Conservation (phyloP, 2,888 invertebrate species). For the Acronicta psi region DNA sequence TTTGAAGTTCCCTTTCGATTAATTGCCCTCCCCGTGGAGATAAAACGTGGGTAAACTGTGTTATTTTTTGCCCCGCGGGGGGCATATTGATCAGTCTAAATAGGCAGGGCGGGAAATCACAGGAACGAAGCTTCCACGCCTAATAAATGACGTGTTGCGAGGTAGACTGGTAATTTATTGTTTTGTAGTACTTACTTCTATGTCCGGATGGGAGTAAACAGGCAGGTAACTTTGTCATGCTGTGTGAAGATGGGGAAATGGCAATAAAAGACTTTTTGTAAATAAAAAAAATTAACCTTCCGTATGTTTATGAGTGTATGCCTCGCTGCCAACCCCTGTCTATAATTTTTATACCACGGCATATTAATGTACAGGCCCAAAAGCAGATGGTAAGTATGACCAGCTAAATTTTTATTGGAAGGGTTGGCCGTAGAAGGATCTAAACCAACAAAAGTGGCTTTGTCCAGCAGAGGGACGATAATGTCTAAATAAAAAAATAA, state of each 20-base stretch:
- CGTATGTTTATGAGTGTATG: too few species aligned
- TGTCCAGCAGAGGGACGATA: too few species aligned
- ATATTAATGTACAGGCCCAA: too few species aligned
- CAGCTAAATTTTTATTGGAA: too few species aligned
- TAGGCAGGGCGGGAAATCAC: constrained; percentile 62
- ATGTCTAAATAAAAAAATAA: too few species aligned
- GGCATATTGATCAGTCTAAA: constrained; percentile 68
- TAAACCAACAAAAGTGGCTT: too few species aligned
- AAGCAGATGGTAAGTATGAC: too few species aligned
- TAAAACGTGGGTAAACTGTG: constrained; percentile 63
- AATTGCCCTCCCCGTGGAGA: constrained; percentile 72
- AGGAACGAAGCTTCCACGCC: constrained; percentile 32
- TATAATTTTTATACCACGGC: too few species aligned
- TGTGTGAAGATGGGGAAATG: neutral
- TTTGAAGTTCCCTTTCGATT: constrained; percentile 74
- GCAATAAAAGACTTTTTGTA: too few species aligned
- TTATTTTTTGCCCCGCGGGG: constrained; percentile 70
- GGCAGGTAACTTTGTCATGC: neutral
- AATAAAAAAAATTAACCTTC: too few species aligned
- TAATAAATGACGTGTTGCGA: constrained; percentile 53
- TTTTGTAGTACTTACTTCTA: constrained; percentile 32
- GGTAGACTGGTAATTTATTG: constrained; percentile 42
- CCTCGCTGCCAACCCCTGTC: too few species aligned
- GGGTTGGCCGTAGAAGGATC: too few species aligned
- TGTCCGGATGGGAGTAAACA: constrained; percentile 10